A percentile compares a stretch with the other conserved stretches of the same genome.
Conservation (phyloP, 2,888 invertebrate genomes). For the Hirtodrosophila duncani region DNA sequence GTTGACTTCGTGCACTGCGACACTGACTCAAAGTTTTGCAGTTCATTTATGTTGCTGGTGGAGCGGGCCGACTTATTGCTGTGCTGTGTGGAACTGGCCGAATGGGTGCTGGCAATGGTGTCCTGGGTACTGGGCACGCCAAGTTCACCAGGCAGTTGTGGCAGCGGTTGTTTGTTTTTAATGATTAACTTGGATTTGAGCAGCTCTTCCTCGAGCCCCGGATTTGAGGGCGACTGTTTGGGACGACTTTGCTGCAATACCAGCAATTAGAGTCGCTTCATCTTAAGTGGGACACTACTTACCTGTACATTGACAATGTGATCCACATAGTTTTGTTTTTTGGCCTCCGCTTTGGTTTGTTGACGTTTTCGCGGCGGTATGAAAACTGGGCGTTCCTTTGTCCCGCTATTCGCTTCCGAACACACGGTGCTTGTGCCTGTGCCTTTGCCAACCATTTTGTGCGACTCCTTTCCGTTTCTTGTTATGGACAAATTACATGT, state of each 20-base stretch:
- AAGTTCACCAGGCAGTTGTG: slow-evolving; percentile 72
- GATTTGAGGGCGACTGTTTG: slow-evolving; percentile 76
- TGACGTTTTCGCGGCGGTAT: slow-evolving; percentile 82
- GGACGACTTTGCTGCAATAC: slow-evolving; percentile 67
- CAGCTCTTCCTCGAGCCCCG: slow-evolving; percentile 76
- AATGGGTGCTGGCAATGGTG: slow-evolving; percentile 50
- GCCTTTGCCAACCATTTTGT: slow-evolving; percentile 72
- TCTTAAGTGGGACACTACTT: slow-evolving; percentile 9
- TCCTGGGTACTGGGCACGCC: slow-evolving; percentile 40
- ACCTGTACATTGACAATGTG: slow-evolving; percentile 83
- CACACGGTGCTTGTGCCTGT: slow-evolving; percentile 40
- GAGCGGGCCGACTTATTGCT: slow-evolving; percentile 66
- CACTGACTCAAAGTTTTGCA: slow-evolving; percentile 76
- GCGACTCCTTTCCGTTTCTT: background rate
- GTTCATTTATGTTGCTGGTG: slow-evolving; percentile 79
- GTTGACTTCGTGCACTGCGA: slow-evolving; percentile 73
- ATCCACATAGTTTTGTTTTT: slow-evolving; percentile 80
- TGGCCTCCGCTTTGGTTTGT: slow-evolving; percentile 79
- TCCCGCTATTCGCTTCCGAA: slow-evolving; percentile 55
- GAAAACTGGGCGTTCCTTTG: slow-evolving; percentile 80
- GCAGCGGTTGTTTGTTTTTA: slow-evolving; percentile 79
- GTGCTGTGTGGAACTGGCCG: slow-evolving; percentile 57
- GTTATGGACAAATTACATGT: slow-evolving; percentile 17
- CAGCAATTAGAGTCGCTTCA: background rate
- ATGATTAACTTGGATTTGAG: slow-evolving; percentile 76